Conservation (phyloP, 1,140 invertebrate species). For the Drosophila novamexicana region DNA sequence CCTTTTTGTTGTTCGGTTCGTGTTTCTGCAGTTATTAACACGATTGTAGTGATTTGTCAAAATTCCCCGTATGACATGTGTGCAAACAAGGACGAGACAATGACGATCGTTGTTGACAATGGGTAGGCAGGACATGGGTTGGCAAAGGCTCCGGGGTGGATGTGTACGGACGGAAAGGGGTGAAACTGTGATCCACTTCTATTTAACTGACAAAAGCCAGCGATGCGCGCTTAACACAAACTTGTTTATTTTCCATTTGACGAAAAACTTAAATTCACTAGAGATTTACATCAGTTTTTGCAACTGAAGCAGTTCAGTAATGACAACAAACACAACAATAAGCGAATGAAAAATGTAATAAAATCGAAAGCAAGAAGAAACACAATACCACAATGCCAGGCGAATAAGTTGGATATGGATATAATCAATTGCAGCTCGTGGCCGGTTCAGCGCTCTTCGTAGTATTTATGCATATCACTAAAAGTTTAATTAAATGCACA, state of each 20-base stretch:
- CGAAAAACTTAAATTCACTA: constrained; percentile 59
- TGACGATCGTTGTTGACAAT: constrained; percentile 38
- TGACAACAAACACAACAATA: constrained; percentile 3
- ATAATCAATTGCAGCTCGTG: constrained; percentile 17
- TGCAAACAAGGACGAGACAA: constrained; percentile 68
- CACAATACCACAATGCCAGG: background rate
- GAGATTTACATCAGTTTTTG: constrained; percentile 42
- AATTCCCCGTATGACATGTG: constrained; percentile 74
- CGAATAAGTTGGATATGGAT: constrained; percentile 13
- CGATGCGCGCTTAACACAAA: constrained; percentile 47
- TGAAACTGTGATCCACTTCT: constrained; percentile 36
- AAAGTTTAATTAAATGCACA: constrained; percentile 77
- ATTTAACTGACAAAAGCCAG: constrained; percentile 27
- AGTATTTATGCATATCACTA: constrained; percentile 67
- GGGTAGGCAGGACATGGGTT: background rate
- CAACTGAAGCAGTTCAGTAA: constrained; percentile 29
- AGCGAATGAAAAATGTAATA: constrained; percentile 12
- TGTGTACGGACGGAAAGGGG: constrained; percentile 41
- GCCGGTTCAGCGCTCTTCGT: background rate
- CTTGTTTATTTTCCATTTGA: constrained; percentile 76
- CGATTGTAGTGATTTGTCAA: constrained; percentile 76
- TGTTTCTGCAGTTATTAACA: constrained; percentile 68
- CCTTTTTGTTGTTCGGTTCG: constrained; percentile 20
- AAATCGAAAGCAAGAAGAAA: background rate
- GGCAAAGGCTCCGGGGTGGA: constrained; percentile 9